These are phyloP conservation scores for Graphium colonna DNA, from an alignment of 2,888 invertebrate species.

Conservation along the genomic window DNA sequence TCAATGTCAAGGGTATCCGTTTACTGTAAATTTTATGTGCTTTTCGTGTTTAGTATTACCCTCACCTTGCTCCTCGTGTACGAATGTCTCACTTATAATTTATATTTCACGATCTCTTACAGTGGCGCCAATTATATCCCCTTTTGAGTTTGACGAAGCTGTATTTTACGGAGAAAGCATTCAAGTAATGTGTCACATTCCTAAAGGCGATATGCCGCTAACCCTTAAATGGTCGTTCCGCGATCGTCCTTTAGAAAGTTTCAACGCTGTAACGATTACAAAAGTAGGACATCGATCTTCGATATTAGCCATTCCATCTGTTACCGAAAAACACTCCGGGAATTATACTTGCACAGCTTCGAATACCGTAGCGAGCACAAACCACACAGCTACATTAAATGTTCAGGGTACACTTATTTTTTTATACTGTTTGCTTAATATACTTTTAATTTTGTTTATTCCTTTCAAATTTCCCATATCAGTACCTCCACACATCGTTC, in stretches of 20 bases:
- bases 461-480: slow-evolving; percentile 33
- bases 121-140: slow-evolving; percentile 81
- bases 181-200: slow-evolving; percentile 77
- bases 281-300: slow-evolving; percentile 82
- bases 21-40: slow-evolving; percentile 52
- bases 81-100: slow-evolving; percentile 16
- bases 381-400: slow-evolving; percentile 81
- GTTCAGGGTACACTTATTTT: slow-evolving; percentile 81
- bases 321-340: slow-evolving; percentile 85
- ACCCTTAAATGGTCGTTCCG: slow-evolving; percentile 85
- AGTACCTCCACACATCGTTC: slow-evolving; percentile 50
- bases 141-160: slow-evolving; percentile 79
- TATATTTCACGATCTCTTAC: slow-evolving; percentile 42
- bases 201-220: slow-evolving; percentile 86
- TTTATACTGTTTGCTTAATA: slow-evolving; percentile 43
- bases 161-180: slow-evolving; percentile 80
- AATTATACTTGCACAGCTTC: slow-evolving; percentile 88
- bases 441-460: slow-evolving; percentile 41
- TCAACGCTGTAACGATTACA: slow-evolving; percentile 69
- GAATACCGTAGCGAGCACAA: slow-evolving; percentile 83
- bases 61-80: slow-evolving; percentile 15
- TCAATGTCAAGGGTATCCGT: slow-evolving; percentile 82
- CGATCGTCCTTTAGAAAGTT: slow-evolving; percentile 67
- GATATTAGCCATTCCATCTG: slow-evolving; percentile 83
- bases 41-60: slow-evolving; percentile 50